phyloP scores from a whole-genome alignment of 2,888 invertebrate species.

The Acanthosepion lycidas region DNA sequence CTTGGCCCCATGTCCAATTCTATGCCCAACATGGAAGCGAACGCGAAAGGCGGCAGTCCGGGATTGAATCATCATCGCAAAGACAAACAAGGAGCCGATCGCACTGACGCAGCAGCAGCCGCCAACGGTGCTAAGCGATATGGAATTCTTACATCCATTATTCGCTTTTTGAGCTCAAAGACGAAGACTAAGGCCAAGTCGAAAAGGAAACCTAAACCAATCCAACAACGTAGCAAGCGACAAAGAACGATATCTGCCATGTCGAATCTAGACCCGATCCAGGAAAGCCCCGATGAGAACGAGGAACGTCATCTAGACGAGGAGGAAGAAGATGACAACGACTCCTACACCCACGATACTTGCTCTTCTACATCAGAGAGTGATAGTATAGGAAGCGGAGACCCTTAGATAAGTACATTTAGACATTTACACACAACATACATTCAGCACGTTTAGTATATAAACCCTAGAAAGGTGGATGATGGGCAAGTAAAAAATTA shows the following conservation, averaged over 20 bases:
- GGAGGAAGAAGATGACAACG: slow-evolving; percentile 54
- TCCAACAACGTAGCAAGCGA: slow-evolving; percentile 63
- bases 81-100: slow-evolving; percentile 42
- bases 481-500: not conserved
- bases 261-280: slow-evolving; percentile 70
- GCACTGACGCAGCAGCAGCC: slow-evolving; percentile 51
- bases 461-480: not conserved
- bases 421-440: not conserved
- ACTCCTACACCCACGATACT: slow-evolving; percentile 64
- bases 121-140: slow-evolving; percentile 64
- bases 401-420: not conserved
- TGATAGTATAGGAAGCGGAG: slow-evolving; percentile 50
- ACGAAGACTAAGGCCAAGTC: slow-evolving; percentile 59
- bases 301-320: slow-evolving; percentile 61
- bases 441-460: not conserved
- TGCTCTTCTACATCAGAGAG: slow-evolving; percentile 50
- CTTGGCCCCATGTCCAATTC: slow-evolving; percentile 53
- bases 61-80: slow-evolving; percentile 44
- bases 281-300: slow-evolving; percentile 70
- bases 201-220: slow-evolving; percentile 65
- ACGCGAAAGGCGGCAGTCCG: slow-evolving; percentile 42
- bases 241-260: slow-evolving; percentile 69
- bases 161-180: slow-evolving; percentile 48
- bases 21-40: slow-evolving; percentile 57
- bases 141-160: slow-evolving; percentile 53